Evolutionary conservation across 2,888 invertebrate species (phyloP), one percentile per base, ranked within the genome.

Genomic region (Cheilosia pagana): DNA sequence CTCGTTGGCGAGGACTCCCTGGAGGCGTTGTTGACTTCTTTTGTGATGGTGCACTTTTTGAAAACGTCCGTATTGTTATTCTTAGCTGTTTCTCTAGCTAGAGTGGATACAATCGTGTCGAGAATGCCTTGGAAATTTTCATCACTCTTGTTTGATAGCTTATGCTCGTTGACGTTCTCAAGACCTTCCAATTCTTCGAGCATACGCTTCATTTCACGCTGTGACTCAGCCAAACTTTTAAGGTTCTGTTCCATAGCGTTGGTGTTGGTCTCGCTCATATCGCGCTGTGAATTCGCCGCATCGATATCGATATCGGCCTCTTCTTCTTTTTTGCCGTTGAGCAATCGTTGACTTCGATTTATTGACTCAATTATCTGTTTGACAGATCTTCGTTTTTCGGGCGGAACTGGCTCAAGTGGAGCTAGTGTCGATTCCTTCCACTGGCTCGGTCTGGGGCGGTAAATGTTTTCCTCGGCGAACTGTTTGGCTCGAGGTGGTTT

Each of bases 301-400:
- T 87, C 76, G 23, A 62, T 45, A n/a, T 81, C 50, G 21, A 23
- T 50, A 12, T 23, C 78, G 23, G 62, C 35, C 28, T 81, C 70
- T 8, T 79, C 71, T 28, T 63, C 67, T n/a, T 81, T 72, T 23
- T 87, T 83, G 53, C 87, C 90, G 74, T 90, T 90, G 23, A 92
- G 87, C 12, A 92, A 78, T 62, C 89, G 88, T 87, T 92, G 92
- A 85, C 89, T 91, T 48, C 90, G 89, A 87, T 91, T 92, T 8
- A 92, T 92, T 8, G 92, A 92, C 70, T 92, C 92, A 65, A 92
- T 92, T 23, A 92, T 91, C 67, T 91, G 90, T 48, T 90, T 90
- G 2, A 91, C 90, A 0, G 91, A 91, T 71, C 89, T 89, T 25
- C 88, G 87, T 83, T 91, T 90, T 43, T 88, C 86, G 5, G 87